Evolutionary conservation across 2,888 invertebrate species (phyloP).

Genomic region (Nemurella pictetii): DNA sequence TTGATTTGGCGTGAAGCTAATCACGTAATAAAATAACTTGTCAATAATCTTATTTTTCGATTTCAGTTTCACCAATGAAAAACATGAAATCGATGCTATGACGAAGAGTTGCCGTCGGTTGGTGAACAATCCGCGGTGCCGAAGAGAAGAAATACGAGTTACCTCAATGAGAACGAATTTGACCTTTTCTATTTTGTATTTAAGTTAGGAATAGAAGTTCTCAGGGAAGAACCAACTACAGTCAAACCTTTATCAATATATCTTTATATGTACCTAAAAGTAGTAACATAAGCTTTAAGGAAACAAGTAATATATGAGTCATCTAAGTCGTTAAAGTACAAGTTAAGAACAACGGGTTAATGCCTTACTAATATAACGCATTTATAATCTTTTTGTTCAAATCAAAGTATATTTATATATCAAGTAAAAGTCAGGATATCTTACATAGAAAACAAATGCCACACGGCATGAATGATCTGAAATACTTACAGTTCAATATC

Average conservation of each 20-base stretch:
- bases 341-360: slow-evolving; percentile 40
- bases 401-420: slow-evolving; percentile 17
- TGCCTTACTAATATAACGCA: slow-evolving; percentile 38
- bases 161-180: background rate
- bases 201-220: slow-evolving; percentile 31
- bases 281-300: background rate
- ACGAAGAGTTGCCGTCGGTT: background rate
- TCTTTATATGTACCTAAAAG: background rate
- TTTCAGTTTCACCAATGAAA: background rate
- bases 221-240: slow-evolving; percentile 39
- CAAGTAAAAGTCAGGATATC: background rate
- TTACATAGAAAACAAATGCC: background rate
- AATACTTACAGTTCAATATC: slow-evolving; percentile 14
- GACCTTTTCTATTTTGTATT: background rate
- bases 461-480: background rate
- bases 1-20: background rate
- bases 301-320: background rate
- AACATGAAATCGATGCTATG: background rate
- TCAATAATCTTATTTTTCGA: background rate
- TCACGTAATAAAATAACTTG: too few relatives aligned
- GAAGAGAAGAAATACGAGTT: background rate
- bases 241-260: background rate
- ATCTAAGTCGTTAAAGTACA: slow-evolving; percentile 37
- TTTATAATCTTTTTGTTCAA: slow-evolving; percentile 23
- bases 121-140: background rate